Evolutionary conservation across 2,888 invertebrate species (phyloP).

Genomic region (Carcina quercana): DNA sequence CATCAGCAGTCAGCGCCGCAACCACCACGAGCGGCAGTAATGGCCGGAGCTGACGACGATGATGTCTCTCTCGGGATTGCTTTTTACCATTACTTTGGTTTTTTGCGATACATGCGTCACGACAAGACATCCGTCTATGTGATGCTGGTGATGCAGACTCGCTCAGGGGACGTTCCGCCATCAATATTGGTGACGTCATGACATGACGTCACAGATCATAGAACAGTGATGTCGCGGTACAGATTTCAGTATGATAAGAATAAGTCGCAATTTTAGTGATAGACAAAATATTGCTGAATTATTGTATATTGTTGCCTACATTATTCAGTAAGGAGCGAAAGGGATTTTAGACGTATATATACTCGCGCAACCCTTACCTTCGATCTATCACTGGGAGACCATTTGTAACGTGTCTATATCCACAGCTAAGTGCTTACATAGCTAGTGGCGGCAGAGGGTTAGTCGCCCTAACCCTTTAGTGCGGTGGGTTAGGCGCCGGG

Average conservation of each 20-base stretch:
- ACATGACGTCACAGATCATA: too few relatives aligned
- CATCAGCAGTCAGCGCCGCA: background rate
- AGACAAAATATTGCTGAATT: too few relatives aligned
- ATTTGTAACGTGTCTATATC: slow-evolving; percentile 15
- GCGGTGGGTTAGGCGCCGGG: slow-evolving; percentile 38
- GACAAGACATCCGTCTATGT: background rate
- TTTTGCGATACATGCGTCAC: background rate
- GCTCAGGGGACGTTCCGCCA: background rate
- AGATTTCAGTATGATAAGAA: too few relatives aligned
- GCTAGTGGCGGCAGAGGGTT: slow-evolving; percentile 43
- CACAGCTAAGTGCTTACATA: slow-evolving; percentile 26
- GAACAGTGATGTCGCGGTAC: too few relatives aligned
- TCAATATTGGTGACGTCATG: background rate
- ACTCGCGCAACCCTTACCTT: background rate
- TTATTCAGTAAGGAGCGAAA: too few relatives aligned
- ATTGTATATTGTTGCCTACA: too few relatives aligned
- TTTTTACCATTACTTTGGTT: slow-evolving; percentile 13
- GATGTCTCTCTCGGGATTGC: slow-evolving; percentile 28
- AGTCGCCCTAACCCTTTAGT: slow-evolving; percentile 66
- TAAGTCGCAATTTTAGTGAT: too few relatives aligned
- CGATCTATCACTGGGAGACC: background rate
- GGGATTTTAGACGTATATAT: background rate
- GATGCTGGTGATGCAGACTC: background rate
- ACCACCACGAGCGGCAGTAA: background rate
- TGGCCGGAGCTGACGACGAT: slow-evolving; percentile 14